A percentile compares a stretch with the other conserved stretches of the same genome.
Conservation (phyloP, 2,888 invertebrate genomes). For the Selenia dentaria region DNA sequence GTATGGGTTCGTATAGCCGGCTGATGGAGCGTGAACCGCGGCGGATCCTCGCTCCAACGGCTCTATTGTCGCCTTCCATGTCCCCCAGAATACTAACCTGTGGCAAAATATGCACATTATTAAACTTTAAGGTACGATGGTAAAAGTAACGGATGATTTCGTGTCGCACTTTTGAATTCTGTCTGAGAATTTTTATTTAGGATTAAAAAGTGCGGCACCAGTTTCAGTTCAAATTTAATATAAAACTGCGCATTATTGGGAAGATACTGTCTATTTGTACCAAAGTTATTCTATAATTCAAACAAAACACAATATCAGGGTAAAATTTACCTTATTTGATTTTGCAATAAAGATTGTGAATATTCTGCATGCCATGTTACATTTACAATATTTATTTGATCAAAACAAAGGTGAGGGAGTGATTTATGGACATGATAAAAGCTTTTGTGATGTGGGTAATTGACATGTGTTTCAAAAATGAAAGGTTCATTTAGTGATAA, state of each 20-base stretch:
- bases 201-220: too few species aligned
- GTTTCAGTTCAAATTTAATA: too few species aligned
- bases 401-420: not conserved
- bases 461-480: slow-evolving; percentile 12
- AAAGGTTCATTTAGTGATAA: slow-evolving; percentile 16
- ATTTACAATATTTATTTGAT: not conserved
- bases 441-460: slow-evolving; percentile 11
- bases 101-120: not conserved
- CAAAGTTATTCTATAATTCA: too few species aligned
- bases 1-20: slow-evolving; percentile 38
- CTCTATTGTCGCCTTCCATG: slow-evolving; percentile 74
- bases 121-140: not conserved
- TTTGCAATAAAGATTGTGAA: too few species aligned
- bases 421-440: slow-evolving; percentile 9
- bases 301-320: too few species aligned
- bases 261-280: too few species aligned
- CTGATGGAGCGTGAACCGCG: slow-evolving; percentile 73
- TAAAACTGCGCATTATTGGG: too few species aligned
- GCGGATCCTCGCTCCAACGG: slow-evolving; percentile 74
- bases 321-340: too few species aligned
- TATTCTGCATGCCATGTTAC: too few species aligned
- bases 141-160: too few species aligned
- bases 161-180: too few species aligned
- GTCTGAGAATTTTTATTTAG: too few species aligned
- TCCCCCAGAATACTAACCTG: slow-evolving; percentile 26